Base-by-base conservation (phyloP, 2,888 invertebrate species). In the Mystacides longicornis region DNA sequence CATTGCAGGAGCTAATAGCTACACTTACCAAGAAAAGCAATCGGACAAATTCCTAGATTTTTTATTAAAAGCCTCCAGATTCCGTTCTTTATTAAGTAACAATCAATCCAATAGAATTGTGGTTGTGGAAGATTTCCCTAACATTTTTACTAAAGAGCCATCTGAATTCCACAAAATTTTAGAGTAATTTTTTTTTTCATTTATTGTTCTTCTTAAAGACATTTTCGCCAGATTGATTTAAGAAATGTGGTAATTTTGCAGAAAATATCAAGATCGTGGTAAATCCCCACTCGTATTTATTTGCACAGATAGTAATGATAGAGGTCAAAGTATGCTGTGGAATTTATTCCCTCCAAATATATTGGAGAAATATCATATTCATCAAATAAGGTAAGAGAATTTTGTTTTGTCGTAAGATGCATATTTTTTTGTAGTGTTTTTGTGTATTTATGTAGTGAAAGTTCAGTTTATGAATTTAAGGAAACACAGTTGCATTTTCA, bases 111-210 rank as follows among this genome's bases (percentile, higher is more conserved):
- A 78, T 61, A 81, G 84, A 62, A 62, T 90, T 3, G 74, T 87
- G 20, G 66, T 90, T 1, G 81, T 90, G 1, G 88, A 90, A 71
- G 93, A 93, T 68, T 85, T 90, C 69, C 93, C 93, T 11, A 90
- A 92, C 70, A 78, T 80, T 7, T 83, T 89, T 64, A 66, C 85
- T 23, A 80, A 79, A 64, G 82, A 87, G 64, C 77, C 85, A 19
- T 69, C 77, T 54, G 76, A 81, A 64, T 87, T 91, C 67, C 75
- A 78, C 62, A 75, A 80, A 54, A 72, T 89, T 54, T 69, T 92
- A 52, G 80, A 83, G 91, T 88, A 74, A 75, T 79, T 72, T 47
- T 16, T 52, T 46, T n/a, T 57, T 51, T 52, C 27, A 37, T 7
- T 37, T 37, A 37, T 37, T 3, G 11, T 27, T 27, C 27, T 7